These are phyloP conservation scores for Cygnus atratus DNA, from an alignment of 2,113 vertebrate genomes.

Conservation along the genomic window DNA sequence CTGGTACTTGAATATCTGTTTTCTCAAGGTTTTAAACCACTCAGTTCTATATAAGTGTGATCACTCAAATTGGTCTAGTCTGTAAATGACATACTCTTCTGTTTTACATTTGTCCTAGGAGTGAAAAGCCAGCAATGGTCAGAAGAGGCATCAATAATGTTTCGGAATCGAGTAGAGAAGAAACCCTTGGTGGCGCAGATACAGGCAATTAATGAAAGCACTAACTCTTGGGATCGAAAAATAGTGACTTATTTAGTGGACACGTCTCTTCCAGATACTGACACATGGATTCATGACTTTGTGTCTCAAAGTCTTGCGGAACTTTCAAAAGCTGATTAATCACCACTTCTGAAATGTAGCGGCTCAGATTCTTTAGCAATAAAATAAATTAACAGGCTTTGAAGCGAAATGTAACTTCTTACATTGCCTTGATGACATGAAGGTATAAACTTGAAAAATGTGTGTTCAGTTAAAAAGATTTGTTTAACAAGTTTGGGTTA, in stretches of 20 bases:
- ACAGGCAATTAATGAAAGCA: slow-evolving; percentile 78
- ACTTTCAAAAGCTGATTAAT: slow-evolving; percentile 74
- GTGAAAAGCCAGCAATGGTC: slow-evolving; percentile 85
- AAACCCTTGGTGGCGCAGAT: slow-evolving; percentile 89
- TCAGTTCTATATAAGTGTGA: not conserved
- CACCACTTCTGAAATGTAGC: slow-evolving; percentile 51
- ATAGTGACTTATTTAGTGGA: slow-evolving; percentile 88
- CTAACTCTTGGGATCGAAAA: slow-evolving; percentile 81
- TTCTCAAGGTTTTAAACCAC: not conserved
- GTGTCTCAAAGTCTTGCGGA: slow-evolving; percentile 82
- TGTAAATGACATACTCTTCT: not conserved
- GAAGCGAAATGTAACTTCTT: slow-evolving; percentile 57
- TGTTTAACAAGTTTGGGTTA: slow-evolving; percentile 69
- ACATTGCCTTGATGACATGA: slow-evolving; percentile 61
- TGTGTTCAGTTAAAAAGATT: slow-evolving; percentile 67
- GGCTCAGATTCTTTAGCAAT: slow-evolving; percentile 71
- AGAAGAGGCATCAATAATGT: slow-evolving; percentile 90
- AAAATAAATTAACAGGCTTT: slow-evolving; percentile 63
- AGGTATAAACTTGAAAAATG: slow-evolving; percentile 49
- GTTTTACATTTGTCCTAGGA: slow-evolving; percentile 74
- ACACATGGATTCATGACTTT: slow-evolving; percentile 92
- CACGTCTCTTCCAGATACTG: slow-evolving; percentile 82
- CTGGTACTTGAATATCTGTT: not conserved
- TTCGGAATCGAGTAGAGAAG: slow-evolving; percentile 93
- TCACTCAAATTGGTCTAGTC: not conserved